These are phyloP conservation scores for Chlamydotis undulata DNA, from an alignment of 2,113 vertebrate genomes.

Conservation along the genomic window DNA sequence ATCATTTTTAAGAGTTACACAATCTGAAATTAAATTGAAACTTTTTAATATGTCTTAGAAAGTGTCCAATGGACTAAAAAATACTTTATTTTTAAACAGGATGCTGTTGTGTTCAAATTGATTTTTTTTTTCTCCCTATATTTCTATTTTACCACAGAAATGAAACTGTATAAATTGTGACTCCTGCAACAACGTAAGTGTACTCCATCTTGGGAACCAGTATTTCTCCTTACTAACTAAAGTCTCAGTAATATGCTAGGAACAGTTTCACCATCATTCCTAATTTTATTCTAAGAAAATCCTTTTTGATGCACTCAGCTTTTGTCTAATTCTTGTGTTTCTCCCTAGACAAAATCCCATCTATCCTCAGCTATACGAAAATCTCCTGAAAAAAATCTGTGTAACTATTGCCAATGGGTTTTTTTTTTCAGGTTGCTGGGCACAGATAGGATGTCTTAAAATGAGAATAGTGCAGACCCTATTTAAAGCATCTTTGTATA, in stretches of 20 bases:
- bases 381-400: background rate
- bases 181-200: background rate
- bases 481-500: background rate
- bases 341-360: background rate
- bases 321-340: background rate
- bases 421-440: background rate
- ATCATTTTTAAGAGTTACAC: background rate
- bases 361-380: background rate
- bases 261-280: background rate
- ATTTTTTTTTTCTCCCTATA: accelerated
- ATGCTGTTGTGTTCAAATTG: background rate
- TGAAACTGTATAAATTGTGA: background rate
- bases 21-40: background rate
- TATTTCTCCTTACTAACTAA: background rate
- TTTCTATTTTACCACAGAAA: background rate
- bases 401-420: background rate
- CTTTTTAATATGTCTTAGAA: background rate
- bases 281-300: background rate
- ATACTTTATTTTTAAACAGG: background rate
- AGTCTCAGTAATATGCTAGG: background rate
- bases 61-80: background rate
- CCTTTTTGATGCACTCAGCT: background rate
- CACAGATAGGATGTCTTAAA: background rate
- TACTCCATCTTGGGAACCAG: background rate
- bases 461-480: background rate